phyloP scores from a whole-genome alignment of 37 sponge, comb jelly and placozoan genomes.

The Crambe crambe region DNA sequence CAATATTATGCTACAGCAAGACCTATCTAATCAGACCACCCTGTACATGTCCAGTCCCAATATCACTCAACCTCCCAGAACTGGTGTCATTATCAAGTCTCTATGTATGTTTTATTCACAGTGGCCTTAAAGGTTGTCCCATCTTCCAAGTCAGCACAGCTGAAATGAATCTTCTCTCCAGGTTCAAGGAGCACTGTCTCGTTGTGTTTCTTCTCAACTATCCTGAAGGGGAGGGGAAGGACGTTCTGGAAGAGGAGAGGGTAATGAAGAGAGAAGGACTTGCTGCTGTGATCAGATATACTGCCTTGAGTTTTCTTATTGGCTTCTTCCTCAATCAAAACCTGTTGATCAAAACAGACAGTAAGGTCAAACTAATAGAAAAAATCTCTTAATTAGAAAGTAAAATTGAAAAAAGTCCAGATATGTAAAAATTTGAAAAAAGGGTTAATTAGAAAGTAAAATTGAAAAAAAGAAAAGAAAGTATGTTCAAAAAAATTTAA shows the following conservation, averaged over 20 bases:
- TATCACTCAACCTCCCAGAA: no score
- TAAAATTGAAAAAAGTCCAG: no score
- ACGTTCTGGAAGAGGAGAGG: slow-evolving; percentile 68
- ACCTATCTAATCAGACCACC: no score
- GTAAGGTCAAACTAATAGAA: not conserved
- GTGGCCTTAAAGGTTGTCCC: not conserved
- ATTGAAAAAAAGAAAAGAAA: no score
- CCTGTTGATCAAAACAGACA: not conserved
- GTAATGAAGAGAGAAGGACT: slow-evolving; percentile 47
- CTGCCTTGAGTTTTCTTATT: not conserved
- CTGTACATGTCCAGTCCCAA: no score
- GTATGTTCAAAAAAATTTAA: no score
- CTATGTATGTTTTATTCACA: not conserved
- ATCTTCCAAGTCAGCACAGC: not conserved
- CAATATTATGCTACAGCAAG: no score
- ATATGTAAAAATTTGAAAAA: no score
- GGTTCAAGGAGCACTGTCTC: not conserved
- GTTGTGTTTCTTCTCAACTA: not conserved
- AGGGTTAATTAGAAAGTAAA: no score
- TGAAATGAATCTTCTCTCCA: slow-evolving; percentile 10
- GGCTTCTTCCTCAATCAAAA: not conserved
- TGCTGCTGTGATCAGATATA: not conserved
- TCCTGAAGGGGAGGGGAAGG: slow-evolving; percentile 35
- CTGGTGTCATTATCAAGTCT: no score
- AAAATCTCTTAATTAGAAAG: not conserved